phyloP scores from a whole-genome alignment of 2,888 invertebrate species.

The Rhopalosiphum nymphaeae region DNA sequence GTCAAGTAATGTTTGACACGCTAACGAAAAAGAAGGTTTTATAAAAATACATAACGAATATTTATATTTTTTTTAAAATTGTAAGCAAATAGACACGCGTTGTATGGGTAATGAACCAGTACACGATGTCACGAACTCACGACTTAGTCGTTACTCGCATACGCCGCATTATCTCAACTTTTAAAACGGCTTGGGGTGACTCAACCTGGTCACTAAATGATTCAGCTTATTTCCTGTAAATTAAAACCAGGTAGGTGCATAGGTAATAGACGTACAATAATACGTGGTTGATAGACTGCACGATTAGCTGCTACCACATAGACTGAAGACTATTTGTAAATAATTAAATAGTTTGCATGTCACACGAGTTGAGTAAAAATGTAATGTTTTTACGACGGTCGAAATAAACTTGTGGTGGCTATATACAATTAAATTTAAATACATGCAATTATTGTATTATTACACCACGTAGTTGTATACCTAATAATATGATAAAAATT shows the following conservation, averaged over 20 bases:
- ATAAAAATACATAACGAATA: too few species aligned
- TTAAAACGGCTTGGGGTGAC: background rate
- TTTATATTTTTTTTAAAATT: too few species aligned
- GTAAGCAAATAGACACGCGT: too few species aligned
- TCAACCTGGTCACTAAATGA: conserved; percentile 20
- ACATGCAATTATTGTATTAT: background rate
- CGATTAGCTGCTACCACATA: background rate
- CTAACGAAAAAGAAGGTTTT: too few species aligned
- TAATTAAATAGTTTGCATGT: conserved; percentile 42
- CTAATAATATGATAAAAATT: too few species aligned
- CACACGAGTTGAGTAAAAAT: background rate
- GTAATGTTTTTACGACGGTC: background rate
- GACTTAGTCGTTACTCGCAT: background rate
- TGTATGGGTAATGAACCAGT: background rate
- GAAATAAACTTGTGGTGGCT: background rate
- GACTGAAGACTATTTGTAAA: background rate
- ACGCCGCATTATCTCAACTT: background rate
- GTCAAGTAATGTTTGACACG: too few species aligned
- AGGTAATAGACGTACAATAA: background rate
- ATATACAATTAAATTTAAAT: background rate
- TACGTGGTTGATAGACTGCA: background rate
- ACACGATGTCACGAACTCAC: background rate
- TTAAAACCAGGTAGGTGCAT: background rate
- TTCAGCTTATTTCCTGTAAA: conserved; percentile 12
- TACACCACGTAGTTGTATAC: background rate